Conservation (phyloP, 2,888 invertebrate genomes). For the Willowsia nigromaculata region DNA sequence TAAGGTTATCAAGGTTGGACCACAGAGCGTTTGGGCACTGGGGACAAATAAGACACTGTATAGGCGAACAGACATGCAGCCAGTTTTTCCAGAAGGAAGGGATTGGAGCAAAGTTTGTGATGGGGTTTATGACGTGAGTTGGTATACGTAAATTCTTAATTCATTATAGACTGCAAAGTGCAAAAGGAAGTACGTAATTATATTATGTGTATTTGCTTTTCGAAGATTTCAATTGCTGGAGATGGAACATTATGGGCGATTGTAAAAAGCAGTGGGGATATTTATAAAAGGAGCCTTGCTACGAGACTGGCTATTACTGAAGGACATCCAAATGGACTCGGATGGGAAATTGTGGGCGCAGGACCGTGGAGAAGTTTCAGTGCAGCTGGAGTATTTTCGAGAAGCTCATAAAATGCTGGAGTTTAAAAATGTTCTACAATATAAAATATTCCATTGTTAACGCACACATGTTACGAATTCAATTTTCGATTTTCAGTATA, state of each 20-base stretch:
- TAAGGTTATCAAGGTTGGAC: slow-evolving; percentile 88
- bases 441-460: neutral
- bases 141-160: neutral
- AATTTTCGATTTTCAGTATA: too few species aligned
- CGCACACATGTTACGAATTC: neutral
- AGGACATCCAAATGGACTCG: slow-evolving; percentile 87
- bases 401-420: slow-evolving; percentile 21
- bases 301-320: slow-evolving; percentile 88
- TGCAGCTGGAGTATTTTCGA: slow-evolving; percentile 69
- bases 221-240: slow-evolving; percentile 71
- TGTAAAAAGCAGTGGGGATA: slow-evolving; percentile 83
- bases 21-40: slow-evolving; percentile 89
- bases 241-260: slow-evolving; percentile 88
- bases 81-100: slow-evolving; percentile 89
- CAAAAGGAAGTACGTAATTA: neutral
- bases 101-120: slow-evolving; percentile 84
- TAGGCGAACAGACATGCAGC: slow-evolving; percentile 88
- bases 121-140: slow-evolving; percentile 79
- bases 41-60: slow-evolving; percentile 85
- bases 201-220: neutral
- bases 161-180: neutral
- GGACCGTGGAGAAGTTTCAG: slow-evolving; percentile 76
- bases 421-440: too few species aligned
- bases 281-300: slow-evolving; percentile 83
- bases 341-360: slow-evolving; percentile 83